Base-by-base conservation (phyloP, 2,113 vertebrate species). In the Cephalophus harveyi region DNA sequence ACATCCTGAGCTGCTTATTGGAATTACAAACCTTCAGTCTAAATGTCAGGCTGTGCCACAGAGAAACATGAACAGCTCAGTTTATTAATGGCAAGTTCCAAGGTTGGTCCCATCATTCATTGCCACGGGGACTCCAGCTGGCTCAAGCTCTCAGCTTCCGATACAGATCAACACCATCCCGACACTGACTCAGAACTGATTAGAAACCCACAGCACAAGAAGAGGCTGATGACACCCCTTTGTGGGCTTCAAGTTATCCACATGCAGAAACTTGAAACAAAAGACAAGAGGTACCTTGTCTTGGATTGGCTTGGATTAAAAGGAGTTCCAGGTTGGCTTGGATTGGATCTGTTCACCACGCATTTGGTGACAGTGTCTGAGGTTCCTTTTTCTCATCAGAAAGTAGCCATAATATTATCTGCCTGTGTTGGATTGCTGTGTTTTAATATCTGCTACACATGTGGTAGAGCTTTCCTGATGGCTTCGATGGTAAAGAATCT, bases 11-110 rank as follows among this genome's bases (percentile, higher is more conserved):
- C 57, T 46, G 0, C 95, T 98, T 96, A 78, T 95, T 97, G 76
- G 89, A 97, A 96, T 93, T 84, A 89, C 25, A 76, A 93, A 97
- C n/a, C 14, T 16, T 95, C 96, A 93, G 89, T 81, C 64, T 71
- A 97, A 98, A 95, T 97, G 95, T 97, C 97, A 98, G 78, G 59
- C 19, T 57, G 43, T 81, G 85, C 87, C 81, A 89, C 85, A 97
- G 96, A 97, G 97, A 97, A 88, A 97, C 2, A 71, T 46, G 90
- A 93, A 85, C 89, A 79, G 83, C 67, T 98, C 76, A 60, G 95
- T 97, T 97, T 96, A 91, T 97, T 98, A 97, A 97, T 28, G 86
- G 82, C 88, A 97, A 71, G 43, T 96, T 79, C 7, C 9, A 71
- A 97, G 60, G 91, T 79, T 86, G 96, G 86, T 27, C 86, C 81